Base-by-base conservation (phyloP, 2,797 vertebrate genomes). In the Philypnodon macrostomus region DNA sequence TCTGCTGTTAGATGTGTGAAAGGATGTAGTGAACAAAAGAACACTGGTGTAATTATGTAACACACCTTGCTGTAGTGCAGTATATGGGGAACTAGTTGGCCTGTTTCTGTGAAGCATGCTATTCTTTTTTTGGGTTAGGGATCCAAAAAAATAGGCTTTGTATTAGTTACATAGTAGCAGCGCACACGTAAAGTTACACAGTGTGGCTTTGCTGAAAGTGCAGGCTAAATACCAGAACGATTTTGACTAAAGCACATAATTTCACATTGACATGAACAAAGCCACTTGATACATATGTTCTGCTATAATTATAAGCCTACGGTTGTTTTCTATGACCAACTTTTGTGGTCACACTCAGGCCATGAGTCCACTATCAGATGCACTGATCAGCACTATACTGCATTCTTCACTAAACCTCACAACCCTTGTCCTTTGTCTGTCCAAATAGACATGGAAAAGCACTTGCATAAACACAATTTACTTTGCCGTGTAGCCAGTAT, bases 371-470 rank as follows among this genome's bases (percentile, higher is more conserved):
- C 41, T 73, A 54, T 79, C 68, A 58, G 47, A 6, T 23, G 9
- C 47, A 47, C 42, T 6, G 58, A 79, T 82, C 77, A 71, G 73
- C 64, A 77, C 59, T 54, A 55, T 50, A 5, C 63, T 58, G 53
- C 77, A 82, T 85, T 86, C 75, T 75, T 72, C 50, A 35, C 68
- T 75, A 65, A 77, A 35, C 48, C 72, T 55, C 41, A 58, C 68
- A 79, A 73, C 79, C 72, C 58, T 48, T 66, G 58, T 47, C 41
- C 49, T 71, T 83, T 75, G 66, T 79, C 52, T 50, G 23, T 0
- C 17, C 52, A 63, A 50, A 69, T 21, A 34, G 29, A 4, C 36
- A 34, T 16, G 24, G 33, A 48, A 47, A 53, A 47, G 39, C 16
- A 52, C 10, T n/a, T n/a, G n/a, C n/a, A n/a, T n/a, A n/a, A n/a